These are phyloP conservation scores for Lanius collurio DNA, from an alignment of 2,113 vertebrate species.

Conservation along the genomic window DNA sequence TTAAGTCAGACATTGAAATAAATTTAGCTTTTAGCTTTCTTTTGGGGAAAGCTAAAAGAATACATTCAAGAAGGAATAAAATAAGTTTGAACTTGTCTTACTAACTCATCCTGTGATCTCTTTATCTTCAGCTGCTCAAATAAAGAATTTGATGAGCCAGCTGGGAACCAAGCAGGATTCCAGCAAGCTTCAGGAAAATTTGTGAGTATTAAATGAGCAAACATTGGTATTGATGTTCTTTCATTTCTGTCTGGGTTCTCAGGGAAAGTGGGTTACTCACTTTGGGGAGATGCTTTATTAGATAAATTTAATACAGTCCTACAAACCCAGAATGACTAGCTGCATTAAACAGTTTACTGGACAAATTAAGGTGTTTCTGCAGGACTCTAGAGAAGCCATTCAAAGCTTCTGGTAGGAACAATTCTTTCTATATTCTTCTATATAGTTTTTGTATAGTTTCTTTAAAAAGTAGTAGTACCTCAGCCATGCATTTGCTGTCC, in stretches of 20 bases:
- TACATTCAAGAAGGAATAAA: not conserved
- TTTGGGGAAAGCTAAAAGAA: not conserved
- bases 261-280: not conserved
- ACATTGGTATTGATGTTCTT: not conserved
- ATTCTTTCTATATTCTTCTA: not conserved
- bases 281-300: not conserved
- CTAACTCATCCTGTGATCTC: not conserved
- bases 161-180: conserved; percentile 92
- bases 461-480: not conserved
- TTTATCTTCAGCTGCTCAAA: conserved; percentile 84
- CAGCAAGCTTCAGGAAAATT: conserved; percentile 89
- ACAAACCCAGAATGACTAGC: not conserved
- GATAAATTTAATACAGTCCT: not conserved
- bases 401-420: not conserved
- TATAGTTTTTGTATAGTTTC: not conserved
- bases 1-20: not conserved
- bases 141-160: conserved; percentile 93
- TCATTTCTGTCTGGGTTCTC: not conserved
- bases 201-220: conserved; percentile 79
- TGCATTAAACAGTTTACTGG: not conserved
- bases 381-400: not conserved
- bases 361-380: not conserved
- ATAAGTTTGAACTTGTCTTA: not conserved
- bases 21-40: not conserved
- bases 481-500: not conserved